These are phyloP conservation scores for Sinocyclocheilus rhinocerous DNA, from an alignment of 2,113 vertebrate species.

Conservation along the genomic window DNA sequence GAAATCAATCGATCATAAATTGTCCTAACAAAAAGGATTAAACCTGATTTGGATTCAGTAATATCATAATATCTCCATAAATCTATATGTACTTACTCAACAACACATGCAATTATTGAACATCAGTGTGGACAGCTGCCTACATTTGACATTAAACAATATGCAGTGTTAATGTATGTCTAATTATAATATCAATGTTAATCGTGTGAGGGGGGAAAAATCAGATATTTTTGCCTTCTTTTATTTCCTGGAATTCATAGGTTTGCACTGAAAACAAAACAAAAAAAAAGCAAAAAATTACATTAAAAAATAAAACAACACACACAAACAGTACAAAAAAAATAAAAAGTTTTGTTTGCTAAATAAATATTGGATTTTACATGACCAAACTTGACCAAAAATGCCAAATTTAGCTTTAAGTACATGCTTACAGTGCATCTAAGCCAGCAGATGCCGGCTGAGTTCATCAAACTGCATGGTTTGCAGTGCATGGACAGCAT, in stretches of 20 bases:
- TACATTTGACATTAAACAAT: background rate
- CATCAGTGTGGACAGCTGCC: background rate
- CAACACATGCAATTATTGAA: background rate
- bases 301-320: no score
- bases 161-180: background rate
- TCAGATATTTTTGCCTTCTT: background rate
- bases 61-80: background rate
- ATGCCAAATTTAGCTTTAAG: background rate
- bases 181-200: background rate
- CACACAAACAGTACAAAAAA: no score
- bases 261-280: background rate
- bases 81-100: background rate
- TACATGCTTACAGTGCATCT: conserved; percentile 9
- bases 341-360: background rate
- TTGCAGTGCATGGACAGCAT: no score
- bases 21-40: background rate
- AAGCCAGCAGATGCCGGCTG: background rate
- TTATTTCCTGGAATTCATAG: background rate
- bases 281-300: background rate
- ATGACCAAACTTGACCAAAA: background rate
- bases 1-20: conserved; percentile 5
- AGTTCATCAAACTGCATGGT: no score
- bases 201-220: background rate
- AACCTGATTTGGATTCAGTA: background rate
- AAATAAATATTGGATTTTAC: background rate